These are phyloP conservation scores for Lacanobia wlatinum DNA, from an alignment of 2,888 invertebrate genomes.

Conservation along the genomic window DNA sequence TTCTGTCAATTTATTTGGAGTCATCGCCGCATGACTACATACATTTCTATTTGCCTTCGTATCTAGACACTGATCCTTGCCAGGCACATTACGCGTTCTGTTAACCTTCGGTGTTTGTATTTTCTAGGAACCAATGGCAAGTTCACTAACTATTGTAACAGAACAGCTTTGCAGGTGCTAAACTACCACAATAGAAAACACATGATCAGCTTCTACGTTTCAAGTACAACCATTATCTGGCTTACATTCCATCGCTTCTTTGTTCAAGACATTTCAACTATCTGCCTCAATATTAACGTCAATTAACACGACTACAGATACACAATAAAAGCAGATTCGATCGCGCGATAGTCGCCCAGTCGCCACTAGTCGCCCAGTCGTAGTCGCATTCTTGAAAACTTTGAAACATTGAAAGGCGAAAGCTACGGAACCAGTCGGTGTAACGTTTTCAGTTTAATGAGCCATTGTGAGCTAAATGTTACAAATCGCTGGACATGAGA, in stretches of 20 bases:
- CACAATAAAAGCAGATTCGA: conserved; percentile 52
- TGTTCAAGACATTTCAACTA: conserved; percentile 45
- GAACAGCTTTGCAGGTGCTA: background rate
- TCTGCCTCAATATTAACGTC: conserved; percentile 58
- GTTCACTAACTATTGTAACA: background rate
- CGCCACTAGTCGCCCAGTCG: conserved; percentile 15
- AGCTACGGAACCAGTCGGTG: conserved; percentile 60
- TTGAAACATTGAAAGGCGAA: conserved; percentile 63
- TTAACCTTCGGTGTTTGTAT: background rate
- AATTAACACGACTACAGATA: conserved; percentile 56
- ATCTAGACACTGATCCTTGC: too few relatives aligned
- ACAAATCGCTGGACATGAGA: conserved; percentile 65
- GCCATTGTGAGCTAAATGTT: conserved; percentile 75
- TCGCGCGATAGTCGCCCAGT: conserved; percentile 50
- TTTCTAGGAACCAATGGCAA: background rate
- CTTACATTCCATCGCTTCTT: conserved; percentile 20
- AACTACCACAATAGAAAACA: conserved; percentile 1
- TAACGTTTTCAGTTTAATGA: conserved; percentile 76
- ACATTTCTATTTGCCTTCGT: too few relatives aligned
- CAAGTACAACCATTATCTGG: conserved; percentile 6
- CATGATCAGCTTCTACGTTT: background rate
- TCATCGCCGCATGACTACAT: too few relatives aligned
- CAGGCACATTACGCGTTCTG: too few relatives aligned
- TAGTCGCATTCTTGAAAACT: conserved; percentile 64
- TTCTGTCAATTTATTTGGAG: background rate